Conservation (phyloP, 1,140 invertebrate species). For the Lamellibrachia luymesi region DNA sequence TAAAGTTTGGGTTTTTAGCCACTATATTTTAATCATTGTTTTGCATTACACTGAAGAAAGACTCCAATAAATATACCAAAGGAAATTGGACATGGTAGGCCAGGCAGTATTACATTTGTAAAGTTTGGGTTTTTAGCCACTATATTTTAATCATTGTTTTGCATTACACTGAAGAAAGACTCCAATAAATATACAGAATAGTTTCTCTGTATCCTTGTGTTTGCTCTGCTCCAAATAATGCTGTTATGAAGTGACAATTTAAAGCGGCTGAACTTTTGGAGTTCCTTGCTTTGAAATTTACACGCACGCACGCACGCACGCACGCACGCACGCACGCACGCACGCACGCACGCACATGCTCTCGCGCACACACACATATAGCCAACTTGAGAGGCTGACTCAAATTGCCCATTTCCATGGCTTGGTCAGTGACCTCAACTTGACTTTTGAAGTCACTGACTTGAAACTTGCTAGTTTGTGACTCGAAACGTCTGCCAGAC, state of each 20-base stretch:
- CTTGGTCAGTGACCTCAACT: too few relatives aligned
- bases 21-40: not conserved
- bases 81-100: not conserved
- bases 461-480: too few relatives aligned
- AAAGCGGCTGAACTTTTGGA: not conserved
- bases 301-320: too few relatives aligned
- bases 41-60: not conserved
- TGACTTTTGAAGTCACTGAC: too few relatives aligned
- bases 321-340: too few relatives aligned
- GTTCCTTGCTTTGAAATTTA: too few relatives aligned
- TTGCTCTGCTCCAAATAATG: not conserved
- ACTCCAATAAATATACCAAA: conserved; percentile 4
- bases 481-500: too few relatives aligned
- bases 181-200: not conserved
- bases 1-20: not conserved
- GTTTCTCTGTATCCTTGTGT: not conserved
- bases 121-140: not conserved
- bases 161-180: not conserved
- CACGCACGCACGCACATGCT: too few relatives aligned
- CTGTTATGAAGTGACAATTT: not conserved
- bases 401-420: too few relatives aligned
- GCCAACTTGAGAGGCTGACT: too few relatives aligned
- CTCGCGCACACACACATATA: too few relatives aligned
- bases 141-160: not conserved
- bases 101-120: not conserved